Conservation (phyloP, 2,888 invertebrate species). For the Leucophenga montana region DNA sequence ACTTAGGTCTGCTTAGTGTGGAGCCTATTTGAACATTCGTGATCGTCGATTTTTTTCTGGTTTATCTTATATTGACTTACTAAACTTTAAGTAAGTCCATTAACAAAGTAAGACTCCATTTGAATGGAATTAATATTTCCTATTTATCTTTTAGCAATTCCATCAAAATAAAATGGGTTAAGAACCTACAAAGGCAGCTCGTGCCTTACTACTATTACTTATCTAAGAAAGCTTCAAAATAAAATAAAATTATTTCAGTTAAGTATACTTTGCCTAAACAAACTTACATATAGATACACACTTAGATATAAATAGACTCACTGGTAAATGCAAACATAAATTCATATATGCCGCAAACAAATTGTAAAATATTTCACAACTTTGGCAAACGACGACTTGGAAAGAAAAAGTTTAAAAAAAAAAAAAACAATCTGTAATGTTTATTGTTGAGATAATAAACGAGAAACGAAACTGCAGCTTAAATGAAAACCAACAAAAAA, state of each 20-base stretch:
- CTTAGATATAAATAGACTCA: neutral
- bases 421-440: neutral
- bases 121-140: neutral
- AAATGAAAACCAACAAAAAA: no score
- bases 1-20: no score
- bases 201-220: conserved; percentile 45
- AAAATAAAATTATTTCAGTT: neutral
- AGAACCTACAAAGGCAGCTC: conserved; percentile 48
- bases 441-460: conserved; percentile 15
- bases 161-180: no score
- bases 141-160: neutral
- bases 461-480: neutral
- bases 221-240: neutral
- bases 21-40: no score
- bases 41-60: no score
- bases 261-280: conserved; percentile 11
- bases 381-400: neutral
- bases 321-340: neutral
- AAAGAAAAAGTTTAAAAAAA: neutral
- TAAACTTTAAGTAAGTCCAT: no score
- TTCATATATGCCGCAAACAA: conserved; percentile 3
- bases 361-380: conserved; percentile 15
- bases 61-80: no score
- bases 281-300: no score
- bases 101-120: conserved; percentile 39